Base-by-base conservation (phyloP, 2,888 invertebrate genomes). In the Lepidocyrtinus sp. region DNA sequence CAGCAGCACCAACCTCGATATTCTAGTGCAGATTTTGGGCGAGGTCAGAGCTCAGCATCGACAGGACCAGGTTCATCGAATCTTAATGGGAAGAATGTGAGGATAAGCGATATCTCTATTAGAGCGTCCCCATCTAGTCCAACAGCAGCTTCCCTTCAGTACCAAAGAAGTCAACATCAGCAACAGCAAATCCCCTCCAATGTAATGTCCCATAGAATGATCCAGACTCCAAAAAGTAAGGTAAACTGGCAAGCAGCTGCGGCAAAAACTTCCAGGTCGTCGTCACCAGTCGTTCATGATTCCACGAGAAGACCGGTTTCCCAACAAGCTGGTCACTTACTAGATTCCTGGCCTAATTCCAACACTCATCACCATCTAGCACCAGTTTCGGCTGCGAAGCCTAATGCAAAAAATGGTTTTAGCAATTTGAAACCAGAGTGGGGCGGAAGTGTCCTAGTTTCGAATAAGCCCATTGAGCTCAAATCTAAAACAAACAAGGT, bases 321-420 rank as follows among this genome's bases (percentile, higher is more conserved):
- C 9, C 85, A 85, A 73, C 84, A 85, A 26, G 85, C 85, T 21
- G 86, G 86, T 55, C 85, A 85, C 61, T 80, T 86, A 63, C 82
- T 84, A 15, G 86, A 86, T 50, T 85, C 85, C 7, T 86, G 86
- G 86, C 86, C 86, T 0, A 86, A 86, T 75, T 76, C 85, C 15
- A 86, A 85, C 65, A 83, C 85, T n/a, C 86, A 86, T 72, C 86
- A 86, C 64, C 85, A 85, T 64, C 68, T 86, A 19, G 83, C 84
- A 15, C 85, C 85, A 19, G 83, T 82, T 21, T 50, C 68, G 9
- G 17, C 67, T 19, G 46, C 22, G n/a, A 24, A 50, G 46, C 27
- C 65, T 2, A 27, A 17, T 26, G n/a, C 19, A 7, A 76, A 70
- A 22, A 45, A 22, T 17, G 67, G 46, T 0, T 78, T 62, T 21